Evolutionary conservation across 64 coral and sea anemone species (phyloP), one percentile per base, ranked within the genome.

Genomic region (Stichodactyla mertensii): DNA sequence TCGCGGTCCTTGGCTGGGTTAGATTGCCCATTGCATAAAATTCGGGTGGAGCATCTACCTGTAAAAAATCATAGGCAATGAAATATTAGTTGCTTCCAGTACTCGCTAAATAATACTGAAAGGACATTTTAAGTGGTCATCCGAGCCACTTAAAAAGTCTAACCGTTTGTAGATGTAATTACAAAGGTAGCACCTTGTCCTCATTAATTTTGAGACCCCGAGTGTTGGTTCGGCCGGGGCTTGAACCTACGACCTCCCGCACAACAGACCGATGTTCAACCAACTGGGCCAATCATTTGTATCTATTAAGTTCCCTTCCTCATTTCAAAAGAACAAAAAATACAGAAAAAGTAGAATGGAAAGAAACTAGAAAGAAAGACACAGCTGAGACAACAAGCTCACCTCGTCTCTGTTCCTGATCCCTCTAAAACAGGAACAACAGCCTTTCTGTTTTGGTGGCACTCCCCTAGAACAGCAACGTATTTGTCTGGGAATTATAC

Each of bases 341-440:
- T 45, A 45, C 36, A 59, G 57, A 59, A 12, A 12, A 59, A 12
- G 10, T 10, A 16, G 57, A 12, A 12, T 59, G 57, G 57, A 12
- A 59, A 16, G 57, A 16, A 59, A 59, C 57, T 15, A 61, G 14
- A 16, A 16, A 61, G 10, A 61, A 61, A 62, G 19, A 5, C 4
- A 62, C 18, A 62, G 14, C 13, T 8, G 27, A 13, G 69, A 27
- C 22, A 74, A 26, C 7, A 74, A 74, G 51, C 15, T 53, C 14
- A 81, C 78, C 78, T 81, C 78, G 0, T 55, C 78, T 81, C 60
- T 85, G 57, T 23, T 62, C 19, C 83, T 52, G 31, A 94, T 77
- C 54, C 97, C 93, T 12, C 97, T 88, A 70, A 95, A 90, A 27
- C 91, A 89, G 16, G 85, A 85, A 70, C 90, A 91, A 77, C 90